Evolutionary conservation across 2,888 invertebrate genomes (phyloP).

Genomic region (Thymelicus sylvestris): DNA sequence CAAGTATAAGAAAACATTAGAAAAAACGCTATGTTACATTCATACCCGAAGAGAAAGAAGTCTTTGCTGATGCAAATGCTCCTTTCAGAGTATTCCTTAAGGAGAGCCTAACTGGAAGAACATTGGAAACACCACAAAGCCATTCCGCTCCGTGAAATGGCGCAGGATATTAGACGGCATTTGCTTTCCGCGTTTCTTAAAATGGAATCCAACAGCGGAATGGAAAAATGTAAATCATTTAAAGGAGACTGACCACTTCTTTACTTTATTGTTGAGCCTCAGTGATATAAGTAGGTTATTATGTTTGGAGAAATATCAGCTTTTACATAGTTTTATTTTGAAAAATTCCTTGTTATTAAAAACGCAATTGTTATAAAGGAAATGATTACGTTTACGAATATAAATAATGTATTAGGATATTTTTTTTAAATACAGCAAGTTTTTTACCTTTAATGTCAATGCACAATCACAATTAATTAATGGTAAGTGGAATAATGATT

Average conservation of each 20-base stretch:
- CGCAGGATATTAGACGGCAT: constrained; percentile 55
- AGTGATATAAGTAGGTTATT: neutral
- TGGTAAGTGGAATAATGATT: no score
- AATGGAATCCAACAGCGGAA: constrained; percentile 24
- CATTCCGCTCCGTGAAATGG: constrained; percentile 58
- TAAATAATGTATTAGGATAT: no score
- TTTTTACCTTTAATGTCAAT: no score
- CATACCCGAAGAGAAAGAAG: constrained; percentile 48
- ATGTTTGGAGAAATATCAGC: neutral
- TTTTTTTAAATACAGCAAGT: no score
- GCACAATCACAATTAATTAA: no score
- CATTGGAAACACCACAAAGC: constrained; percentile 64
- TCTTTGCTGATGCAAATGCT: constrained; percentile 77
- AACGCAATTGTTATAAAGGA: no score
- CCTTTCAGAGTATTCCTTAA: constrained; percentile 73
- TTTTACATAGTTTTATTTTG: no score
- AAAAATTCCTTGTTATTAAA: no score
- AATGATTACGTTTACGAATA: no score
- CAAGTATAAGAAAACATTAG: neutral
- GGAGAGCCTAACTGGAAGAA: constrained; percentile 63
- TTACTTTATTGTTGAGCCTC: neutral
- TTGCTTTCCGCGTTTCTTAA: constrained; percentile 48
- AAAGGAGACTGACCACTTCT: neutral
- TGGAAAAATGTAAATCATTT: constrained; percentile 42
- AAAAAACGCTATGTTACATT: constrained; percentile 12